These are phyloP conservation scores for Papilio polytes DNA, from an alignment of 1,140 invertebrate genomes.

Conservation along the genomic window DNA sequence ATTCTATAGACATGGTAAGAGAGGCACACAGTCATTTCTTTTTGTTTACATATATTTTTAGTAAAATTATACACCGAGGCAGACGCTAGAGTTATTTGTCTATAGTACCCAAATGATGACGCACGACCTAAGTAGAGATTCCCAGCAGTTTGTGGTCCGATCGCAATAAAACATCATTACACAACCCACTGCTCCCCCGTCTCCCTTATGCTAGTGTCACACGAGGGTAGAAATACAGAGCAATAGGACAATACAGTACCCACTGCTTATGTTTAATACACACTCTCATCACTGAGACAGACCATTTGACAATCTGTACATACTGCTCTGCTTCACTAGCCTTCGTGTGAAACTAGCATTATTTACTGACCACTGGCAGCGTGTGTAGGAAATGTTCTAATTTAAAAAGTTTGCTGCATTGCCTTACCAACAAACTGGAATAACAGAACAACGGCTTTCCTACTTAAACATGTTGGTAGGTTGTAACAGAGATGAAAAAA, in stretches of 20 bases:
- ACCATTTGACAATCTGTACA: too few species aligned
- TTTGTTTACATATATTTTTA: background rate
- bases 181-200: background rate
- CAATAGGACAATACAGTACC: too few species aligned
- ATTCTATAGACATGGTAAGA: background rate
- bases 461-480: background rate
- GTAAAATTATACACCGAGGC: background rate
- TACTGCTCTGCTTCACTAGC: too few species aligned
- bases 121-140: background rate
- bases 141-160: background rate
- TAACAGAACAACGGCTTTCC: background rate
- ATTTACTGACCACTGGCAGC: background rate
- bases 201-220: background rate
- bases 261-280: too few species aligned
- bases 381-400: background rate
- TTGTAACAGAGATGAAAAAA: background rate
- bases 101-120: slow-evolving; percentile 8
- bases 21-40: background rate
- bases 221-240: too few species aligned
- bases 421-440: background rate
- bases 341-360: too few species aligned
- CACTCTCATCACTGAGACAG: too few species aligned
- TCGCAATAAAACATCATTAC: slow-evolving; percentile 11
- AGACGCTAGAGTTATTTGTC: background rate
- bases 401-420: background rate